Evolutionary conservation across 2,113 vertebrate genomes (phyloP), one percentile per base, ranked within the genome.

Genomic region (Cyanoramphus novaezelandiae): DNA sequence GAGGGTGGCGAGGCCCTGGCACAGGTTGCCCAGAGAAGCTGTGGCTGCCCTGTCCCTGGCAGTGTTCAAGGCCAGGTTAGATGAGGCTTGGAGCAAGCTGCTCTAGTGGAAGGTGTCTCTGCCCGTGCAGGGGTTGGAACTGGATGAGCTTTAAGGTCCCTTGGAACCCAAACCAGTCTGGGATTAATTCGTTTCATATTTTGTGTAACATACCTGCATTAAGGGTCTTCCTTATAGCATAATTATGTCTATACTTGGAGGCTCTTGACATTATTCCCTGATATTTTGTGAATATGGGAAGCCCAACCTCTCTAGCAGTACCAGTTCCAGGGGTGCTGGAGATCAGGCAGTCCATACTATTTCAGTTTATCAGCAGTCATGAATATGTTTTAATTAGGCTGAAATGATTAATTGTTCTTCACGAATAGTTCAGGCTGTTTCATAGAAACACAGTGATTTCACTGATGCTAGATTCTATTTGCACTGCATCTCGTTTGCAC

Each of bases 261-360:
- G 50, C n/a, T 39, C 3, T 44, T 4, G 1, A 3, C 1, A 0
- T 57, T 47, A 6, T 8, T 91, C 20, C 1, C 1, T 68, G 52
- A 14, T 70, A n/a, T 4, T 47, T 57, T n/a, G 43, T 29, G 74
- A 15, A 6, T n/a, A 9, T 28, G 11, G 55, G 24, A 65, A 69
- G 27, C 49, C 43, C 44, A 83, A 0, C 17, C 8, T 69, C 27
- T 49, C 11, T 11, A 20, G 43, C 49, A 65, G 29, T 33, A 13
- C 29, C 72, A 46, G 25, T 41, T 37, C 17, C 41, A 60, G 53
- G 25, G n/a, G 41, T 47, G 37, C 39, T 78, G 62, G 35, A 77
- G 69, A 63, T 81, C 27, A 20, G 27, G 25, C 25, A 37, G 12
- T 27, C 37, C 4, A 0, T 35, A 52, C 65, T 84, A 16, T 67